These are phyloP conservation scores for Caenorhabditis brenneri DNA, from an alignment of 1,140 invertebrate species.

Conservation along the genomic window DNA sequence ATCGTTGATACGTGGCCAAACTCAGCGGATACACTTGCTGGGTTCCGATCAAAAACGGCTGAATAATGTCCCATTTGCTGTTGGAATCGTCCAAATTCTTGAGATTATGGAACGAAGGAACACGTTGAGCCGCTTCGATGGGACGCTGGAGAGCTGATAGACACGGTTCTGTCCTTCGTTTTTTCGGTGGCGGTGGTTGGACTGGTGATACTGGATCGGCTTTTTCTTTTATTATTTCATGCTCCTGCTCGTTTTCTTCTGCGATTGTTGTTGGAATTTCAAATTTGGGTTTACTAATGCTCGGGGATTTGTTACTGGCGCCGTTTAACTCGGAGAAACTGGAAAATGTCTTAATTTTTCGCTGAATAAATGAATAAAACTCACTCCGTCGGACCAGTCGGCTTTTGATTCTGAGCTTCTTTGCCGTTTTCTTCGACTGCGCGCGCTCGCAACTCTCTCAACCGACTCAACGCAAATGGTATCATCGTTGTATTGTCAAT, in stretches of 20 bases:
- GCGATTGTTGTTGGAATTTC: not conserved
- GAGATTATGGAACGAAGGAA: conserved; percentile 36
- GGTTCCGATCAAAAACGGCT: conserved; percentile 88
- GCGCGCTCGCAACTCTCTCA: conserved; percentile 72
- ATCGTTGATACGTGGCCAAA: conserved; percentile 83
- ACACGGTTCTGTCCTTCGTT: conserved; percentile 1
- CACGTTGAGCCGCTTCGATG: not conserved
- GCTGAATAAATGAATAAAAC: not conserved
- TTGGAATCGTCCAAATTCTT: conserved; percentile 44
- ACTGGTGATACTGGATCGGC: no score
- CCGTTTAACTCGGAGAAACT: no score
- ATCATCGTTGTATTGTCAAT: conserved; percentile 70
- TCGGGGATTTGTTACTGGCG: not conserved
- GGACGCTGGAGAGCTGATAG: not conserved
- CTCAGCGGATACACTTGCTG: conserved; percentile 82
- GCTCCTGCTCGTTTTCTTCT: no score
- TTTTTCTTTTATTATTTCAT: not conserved
- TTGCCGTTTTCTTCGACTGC: not conserved
- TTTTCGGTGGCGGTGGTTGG: not conserved
- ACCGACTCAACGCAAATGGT: conserved; percentile 69
- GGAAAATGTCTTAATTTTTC: not conserved
- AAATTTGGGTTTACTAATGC: not conserved
- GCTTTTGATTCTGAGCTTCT: no score
- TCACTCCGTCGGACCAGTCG: not conserved
- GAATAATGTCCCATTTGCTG: conserved; percentile 76